phyloP scores from a whole-genome alignment of 2,113 vertebrate genomes.

The Hippocampus barbouri region DNA sequence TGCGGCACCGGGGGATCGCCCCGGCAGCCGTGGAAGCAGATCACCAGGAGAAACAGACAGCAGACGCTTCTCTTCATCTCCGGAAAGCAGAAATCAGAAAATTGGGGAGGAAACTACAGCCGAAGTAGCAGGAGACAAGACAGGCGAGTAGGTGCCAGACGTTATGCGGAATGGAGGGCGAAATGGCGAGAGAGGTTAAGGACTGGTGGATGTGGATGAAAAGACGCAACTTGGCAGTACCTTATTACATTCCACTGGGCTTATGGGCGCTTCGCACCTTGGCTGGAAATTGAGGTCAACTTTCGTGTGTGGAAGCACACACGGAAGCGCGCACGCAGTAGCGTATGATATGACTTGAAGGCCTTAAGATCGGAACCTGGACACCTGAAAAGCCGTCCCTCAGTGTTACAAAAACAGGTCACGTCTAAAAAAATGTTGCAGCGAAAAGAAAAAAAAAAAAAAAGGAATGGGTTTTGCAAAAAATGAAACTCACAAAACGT shows the following conservation, averaged over 20 bases:
- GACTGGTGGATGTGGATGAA: conserved; percentile 11
- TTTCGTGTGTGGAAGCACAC: conserved; percentile 4
- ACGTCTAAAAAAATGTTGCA: not conserved
- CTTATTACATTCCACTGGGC: conserved; percentile 58
- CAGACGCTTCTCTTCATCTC: conserved; percentile 22
- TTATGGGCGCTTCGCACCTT: conserved; percentile 33
- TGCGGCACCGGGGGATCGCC: conserved; percentile 52
- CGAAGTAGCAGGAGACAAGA: conserved; percentile 4
- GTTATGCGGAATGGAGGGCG: conserved; percentile 24
- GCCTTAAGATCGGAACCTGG: not conserved
- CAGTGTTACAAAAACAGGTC: not conserved
- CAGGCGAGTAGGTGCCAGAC: conserved; percentile 15
- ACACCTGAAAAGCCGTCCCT: not conserved
- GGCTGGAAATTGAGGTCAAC: conserved; percentile 6
- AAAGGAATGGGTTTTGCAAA: no score
- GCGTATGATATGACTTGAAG: not conserved
- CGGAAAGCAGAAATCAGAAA: conserved; percentile 5
- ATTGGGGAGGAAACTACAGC: not conserved
- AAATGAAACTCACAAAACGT: no score
- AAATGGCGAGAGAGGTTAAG: conserved; percentile 19
- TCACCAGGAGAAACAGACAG: conserved; percentile 11
- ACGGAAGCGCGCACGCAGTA: not conserved
- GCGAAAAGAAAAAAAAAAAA: not conserved
- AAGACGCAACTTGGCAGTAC: conserved; percentile 40
- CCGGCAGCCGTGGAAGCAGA: conserved; percentile 40